Evolutionary conservation across 2,113 vertebrate genomes (phyloP).

Genomic region (Hippocampus guttulatus): DNA sequence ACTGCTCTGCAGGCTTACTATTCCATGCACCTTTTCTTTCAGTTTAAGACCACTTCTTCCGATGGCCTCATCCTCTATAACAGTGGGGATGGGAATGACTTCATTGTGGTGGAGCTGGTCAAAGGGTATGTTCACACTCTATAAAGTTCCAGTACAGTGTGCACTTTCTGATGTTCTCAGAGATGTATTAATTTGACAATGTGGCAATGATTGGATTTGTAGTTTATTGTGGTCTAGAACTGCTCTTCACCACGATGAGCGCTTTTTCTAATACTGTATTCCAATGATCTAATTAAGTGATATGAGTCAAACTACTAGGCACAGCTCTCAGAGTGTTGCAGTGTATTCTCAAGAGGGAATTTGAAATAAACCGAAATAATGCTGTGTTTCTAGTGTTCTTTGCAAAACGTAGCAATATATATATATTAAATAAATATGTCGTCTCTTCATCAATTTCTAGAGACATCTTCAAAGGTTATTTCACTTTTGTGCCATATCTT

Average conservation of each 20-base stretch:
- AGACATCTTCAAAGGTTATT: too few relatives aligned
- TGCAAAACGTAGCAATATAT: too few relatives aligned
- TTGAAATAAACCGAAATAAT: too few relatives aligned
- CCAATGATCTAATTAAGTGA: not conserved
- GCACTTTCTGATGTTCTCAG: too few relatives aligned
- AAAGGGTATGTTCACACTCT: slow-evolving; percentile 82
- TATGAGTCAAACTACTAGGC: not conserved
- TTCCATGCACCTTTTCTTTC: slow-evolving; percentile 99
- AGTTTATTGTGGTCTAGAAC: not conserved
- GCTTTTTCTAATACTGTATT: not conserved
- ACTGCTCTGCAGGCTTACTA: slow-evolving; percentile 94
- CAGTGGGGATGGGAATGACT: slow-evolving; percentile 97
- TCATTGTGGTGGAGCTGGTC: slow-evolving; percentile 97
- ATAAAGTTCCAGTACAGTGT: not conserved
- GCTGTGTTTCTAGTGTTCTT: too few relatives aligned
- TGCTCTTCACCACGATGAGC: not conserved
- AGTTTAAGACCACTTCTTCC: slow-evolving; percentile 97
- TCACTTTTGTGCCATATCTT: too few relatives aligned
- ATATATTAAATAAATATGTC: too few relatives aligned
- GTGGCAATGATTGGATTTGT: too few relatives aligned
- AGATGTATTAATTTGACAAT: too few relatives aligned
- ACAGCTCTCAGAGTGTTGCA: not conserved
- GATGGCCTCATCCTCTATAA: slow-evolving; percentile 97
- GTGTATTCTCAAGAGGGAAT: too few relatives aligned
- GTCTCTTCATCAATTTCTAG: too few relatives aligned